Evolutionary conservation across 2,797 vertebrate species (phyloP).

Genomic region (Aldrovandia affinis): DNA sequence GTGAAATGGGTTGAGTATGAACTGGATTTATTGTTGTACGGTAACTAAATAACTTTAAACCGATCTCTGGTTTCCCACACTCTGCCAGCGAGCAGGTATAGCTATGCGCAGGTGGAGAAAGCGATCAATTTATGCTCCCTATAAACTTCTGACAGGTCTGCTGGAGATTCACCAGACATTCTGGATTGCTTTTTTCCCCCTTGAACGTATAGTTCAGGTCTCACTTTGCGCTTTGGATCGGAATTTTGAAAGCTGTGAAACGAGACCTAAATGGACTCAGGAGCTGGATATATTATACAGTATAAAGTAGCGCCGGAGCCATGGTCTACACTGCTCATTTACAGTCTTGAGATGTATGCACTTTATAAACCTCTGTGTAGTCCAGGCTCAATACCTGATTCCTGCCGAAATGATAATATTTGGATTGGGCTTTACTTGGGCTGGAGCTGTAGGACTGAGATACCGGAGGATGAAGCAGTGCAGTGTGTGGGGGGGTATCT

Average conservation of each 20-base stretch:
- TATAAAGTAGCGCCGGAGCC: background rate
- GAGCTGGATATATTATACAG: background rate
- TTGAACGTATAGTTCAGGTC: background rate
- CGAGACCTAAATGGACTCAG: background rate
- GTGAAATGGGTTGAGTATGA: slow-evolving; percentile 11
- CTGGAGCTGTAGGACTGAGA: background rate
- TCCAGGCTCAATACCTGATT: background rate
- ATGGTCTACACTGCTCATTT: background rate
- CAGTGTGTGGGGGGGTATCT: background rate
- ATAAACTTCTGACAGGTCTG: background rate
- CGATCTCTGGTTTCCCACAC: slow-evolving; percentile 19
- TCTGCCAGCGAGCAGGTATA: slow-evolving; percentile 23
- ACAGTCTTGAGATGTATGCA: background rate
- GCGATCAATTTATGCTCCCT: slow-evolving; percentile 10
- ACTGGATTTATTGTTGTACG: slow-evolving; percentile 28
- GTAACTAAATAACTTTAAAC: slow-evolving; percentile 28
- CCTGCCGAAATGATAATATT: background rate
- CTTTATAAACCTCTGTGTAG: background rate
- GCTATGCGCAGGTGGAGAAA: background rate
- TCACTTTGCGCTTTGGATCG: background rate
- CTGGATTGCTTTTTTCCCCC: background rate
- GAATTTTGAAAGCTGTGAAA: background rate
- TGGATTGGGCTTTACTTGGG: background rate
- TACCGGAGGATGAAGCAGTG: background rate
- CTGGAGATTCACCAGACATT: background rate